Evolutionary conservation across 2,888 invertebrate genomes (phyloP).

Genomic region (Drosophila pseudotakahashii): DNA sequence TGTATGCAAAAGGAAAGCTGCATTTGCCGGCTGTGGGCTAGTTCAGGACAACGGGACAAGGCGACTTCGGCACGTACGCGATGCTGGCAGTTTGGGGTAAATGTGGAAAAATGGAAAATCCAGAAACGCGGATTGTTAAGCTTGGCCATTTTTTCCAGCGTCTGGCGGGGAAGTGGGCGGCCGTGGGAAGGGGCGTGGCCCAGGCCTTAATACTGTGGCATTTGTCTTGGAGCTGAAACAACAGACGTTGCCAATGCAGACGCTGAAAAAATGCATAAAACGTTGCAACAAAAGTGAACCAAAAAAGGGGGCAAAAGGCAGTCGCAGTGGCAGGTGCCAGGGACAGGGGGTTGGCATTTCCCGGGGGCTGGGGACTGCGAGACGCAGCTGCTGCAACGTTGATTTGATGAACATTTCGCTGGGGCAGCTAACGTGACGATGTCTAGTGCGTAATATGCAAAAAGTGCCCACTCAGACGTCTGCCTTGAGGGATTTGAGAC

Average conservation of each 20-base stretch:
- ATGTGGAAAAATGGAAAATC: conserved; percentile 48
- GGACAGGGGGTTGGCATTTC: neutral
- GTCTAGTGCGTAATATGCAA: conserved; percentile 73
- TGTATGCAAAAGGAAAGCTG: conserved; percentile 51
- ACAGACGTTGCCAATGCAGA: conserved; percentile 71
- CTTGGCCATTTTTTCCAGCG: conserved; percentile 71
- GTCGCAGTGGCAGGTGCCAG: conserved; percentile 20
- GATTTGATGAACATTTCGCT: conserved; percentile 75
- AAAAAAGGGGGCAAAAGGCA: conserved; percentile 12
- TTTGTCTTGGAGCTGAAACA: conserved; percentile 78
- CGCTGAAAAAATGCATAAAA: conserved; percentile 78
- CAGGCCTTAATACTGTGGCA: conserved; percentile 75
- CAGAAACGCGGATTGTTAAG: conserved; percentile 74
- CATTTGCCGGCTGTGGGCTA: conserved; percentile 60
- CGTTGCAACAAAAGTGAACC: conserved; percentile 72
- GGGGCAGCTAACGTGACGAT: conserved; percentile 64
- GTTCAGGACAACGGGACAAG: conserved; percentile 51
- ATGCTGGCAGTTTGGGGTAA: neutral
- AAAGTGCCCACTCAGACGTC: conserved; percentile 65
- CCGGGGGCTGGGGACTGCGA: neutral
- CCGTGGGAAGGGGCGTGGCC: conserved; percentile 39
- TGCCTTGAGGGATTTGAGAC: conserved; percentile 70
- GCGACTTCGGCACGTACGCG: conserved; percentile 75
- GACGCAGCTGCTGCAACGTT: conserved; percentile 74
- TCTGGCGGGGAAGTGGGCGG: conserved; percentile 40